Conservation (phyloP, 2,888 invertebrate species). For the Lycia hirtaria region DNA sequence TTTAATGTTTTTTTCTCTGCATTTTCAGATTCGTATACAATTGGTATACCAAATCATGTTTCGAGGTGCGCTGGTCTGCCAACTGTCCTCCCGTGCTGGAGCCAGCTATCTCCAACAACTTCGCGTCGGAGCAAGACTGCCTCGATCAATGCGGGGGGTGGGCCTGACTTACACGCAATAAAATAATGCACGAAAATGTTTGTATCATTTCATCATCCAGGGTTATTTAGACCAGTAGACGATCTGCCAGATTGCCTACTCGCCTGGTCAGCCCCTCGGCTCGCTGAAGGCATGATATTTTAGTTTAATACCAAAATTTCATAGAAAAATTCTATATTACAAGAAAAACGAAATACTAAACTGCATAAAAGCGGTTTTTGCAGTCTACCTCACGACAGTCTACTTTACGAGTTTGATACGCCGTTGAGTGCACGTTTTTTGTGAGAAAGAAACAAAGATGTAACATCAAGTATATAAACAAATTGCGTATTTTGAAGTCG, state of each 20-base stretch:
- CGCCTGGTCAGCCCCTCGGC: neutral
- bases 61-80: slow-evolving; percentile 64
- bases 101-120: slow-evolving; percentile 59
- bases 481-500: no score
- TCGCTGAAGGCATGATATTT: no score
- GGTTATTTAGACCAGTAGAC: no score
- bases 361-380: no score
- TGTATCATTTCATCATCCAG: neutral
- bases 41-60: slow-evolving; percentile 60
- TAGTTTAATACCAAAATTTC: no score
- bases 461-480: no score
- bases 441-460: no score
- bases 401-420: no score
- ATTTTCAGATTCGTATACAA: slow-evolving; percentile 62
- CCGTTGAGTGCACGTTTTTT: no score
- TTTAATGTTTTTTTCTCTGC: neutral
- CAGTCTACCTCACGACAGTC: no score
- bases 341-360: no score
- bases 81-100: slow-evolving; percentile 49
- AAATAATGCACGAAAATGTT: neutral
- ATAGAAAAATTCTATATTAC: no score
- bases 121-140: slow-evolving; percentile 54
- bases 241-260: neutral
- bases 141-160: slow-evolving; percentile 60
- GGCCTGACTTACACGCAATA: slow-evolving; percentile 46